Percentiles rank a stretch among this genome's conserved stretches.
Evolutionary conservation across 2,113 vertebrate genomes (phyloP).

Genomic region (Anthoscopus minutus): DNA sequence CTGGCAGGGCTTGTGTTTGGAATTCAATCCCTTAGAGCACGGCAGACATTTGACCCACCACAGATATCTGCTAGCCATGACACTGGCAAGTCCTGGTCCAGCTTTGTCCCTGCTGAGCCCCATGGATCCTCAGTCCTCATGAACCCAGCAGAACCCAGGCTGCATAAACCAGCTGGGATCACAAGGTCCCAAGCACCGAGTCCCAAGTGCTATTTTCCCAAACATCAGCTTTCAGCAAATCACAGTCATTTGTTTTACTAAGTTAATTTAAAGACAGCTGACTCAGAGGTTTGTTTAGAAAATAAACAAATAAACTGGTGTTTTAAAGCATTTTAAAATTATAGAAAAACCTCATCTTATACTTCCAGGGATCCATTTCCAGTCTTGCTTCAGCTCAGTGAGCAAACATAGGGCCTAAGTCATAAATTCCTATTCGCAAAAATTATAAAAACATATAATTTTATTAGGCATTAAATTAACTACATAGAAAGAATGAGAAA

Average conservation of each 20-base stretch:
- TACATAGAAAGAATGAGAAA: neutral
- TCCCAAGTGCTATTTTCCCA: too few relatives aligned
- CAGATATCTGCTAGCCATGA: neutral
- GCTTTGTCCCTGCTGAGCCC: neutral
- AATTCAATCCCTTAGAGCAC: neutral
- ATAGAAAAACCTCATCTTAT: neutral
- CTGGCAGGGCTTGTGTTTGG: neutral
- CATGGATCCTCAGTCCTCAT: neutral
- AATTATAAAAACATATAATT: slow-evolving; percentile 24
- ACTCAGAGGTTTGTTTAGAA: neutral
- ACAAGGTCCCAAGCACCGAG: neutral
- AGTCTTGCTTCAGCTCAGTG: neutral
- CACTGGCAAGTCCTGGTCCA: neutral
- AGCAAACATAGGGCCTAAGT: neutral
- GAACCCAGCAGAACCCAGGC: neutral
- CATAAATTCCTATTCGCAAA: neutral
- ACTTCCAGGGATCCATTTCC: neutral
- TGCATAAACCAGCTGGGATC: neutral
- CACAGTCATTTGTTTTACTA: neutral
- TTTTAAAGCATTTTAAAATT: neutral
- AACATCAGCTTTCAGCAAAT: neutral
- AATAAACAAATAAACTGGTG: neutral
- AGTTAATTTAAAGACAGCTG: neutral
- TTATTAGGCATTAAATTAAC: slow-evolving; percentile 45
- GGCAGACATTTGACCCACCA: neutral